Evolutionary conservation across 1,140 invertebrate genomes (phyloP).

Genomic region (Globodera ellingtonae): DNA sequence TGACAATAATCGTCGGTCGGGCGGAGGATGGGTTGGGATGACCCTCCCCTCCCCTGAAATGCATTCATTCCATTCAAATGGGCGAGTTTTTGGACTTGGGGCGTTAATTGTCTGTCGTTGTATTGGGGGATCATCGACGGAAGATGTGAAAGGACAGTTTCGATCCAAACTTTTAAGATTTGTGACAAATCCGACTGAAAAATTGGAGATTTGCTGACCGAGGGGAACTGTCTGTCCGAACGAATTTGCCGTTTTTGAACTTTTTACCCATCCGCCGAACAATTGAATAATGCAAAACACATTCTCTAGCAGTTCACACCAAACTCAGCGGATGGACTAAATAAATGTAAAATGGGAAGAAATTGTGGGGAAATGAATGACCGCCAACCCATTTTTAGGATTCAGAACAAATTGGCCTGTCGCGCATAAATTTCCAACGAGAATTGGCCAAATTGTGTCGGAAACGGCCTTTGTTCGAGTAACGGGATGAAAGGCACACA

Average conservation of each 20-base stretch:
- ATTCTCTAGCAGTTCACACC: too few relatives aligned
- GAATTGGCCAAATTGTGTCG: neutral
- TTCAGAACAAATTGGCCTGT: neutral
- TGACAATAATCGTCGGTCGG: neutral
- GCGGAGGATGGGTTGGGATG: conserved; percentile 4
- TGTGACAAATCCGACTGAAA: neutral
- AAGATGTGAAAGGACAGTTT: neutral
- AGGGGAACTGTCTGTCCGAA: neutral
- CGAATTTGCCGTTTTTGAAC: neutral
- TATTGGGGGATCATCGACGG: neutral
- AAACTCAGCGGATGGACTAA: neutral
- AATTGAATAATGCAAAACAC: neutral
- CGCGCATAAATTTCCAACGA: neutral
- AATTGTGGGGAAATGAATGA: neutral
- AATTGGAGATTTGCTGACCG: neutral
- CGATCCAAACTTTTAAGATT: neutral
- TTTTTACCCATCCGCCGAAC: neutral
- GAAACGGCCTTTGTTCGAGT: neutral
- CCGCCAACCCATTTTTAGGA: neutral
- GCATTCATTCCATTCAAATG: neutral
- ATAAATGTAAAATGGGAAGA: neutral
- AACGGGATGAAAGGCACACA: neutral
- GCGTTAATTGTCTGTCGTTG: neutral
- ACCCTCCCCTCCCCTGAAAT: neutral
- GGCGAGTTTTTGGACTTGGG: neutral